phyloP scores from a whole-genome alignment of 2,113 vertebrate genomes.

The Lota lota region DNA sequence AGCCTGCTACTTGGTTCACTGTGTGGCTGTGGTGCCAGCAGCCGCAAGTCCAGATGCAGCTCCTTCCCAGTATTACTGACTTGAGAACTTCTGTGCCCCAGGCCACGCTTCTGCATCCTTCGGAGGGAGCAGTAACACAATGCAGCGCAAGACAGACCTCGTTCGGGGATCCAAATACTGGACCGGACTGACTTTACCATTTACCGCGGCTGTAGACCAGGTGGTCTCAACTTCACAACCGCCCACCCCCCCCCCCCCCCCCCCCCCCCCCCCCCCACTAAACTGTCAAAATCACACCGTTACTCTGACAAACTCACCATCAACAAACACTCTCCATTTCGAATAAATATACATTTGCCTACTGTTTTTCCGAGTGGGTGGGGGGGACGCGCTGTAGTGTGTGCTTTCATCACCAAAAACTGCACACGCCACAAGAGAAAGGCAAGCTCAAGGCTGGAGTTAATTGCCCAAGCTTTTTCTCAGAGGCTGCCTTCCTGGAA shows the following conservation, averaged over 20 bases:
- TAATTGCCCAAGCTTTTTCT: conserved; percentile 80
- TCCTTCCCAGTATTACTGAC: too few species aligned
- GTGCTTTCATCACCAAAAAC: too few species aligned
- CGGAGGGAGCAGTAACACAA: conserved; percentile 43
- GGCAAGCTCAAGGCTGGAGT: conserved; percentile 70
- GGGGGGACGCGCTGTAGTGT: too few species aligned
- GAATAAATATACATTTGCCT: too few species aligned
- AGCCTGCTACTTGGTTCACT: too few species aligned
- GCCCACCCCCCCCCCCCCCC: conserved; percentile 38
- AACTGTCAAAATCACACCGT: conserved; percentile 5
- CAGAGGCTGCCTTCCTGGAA: conserved; percentile 75
- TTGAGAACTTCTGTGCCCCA: conserved; percentile 35
- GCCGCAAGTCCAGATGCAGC: not conserved
- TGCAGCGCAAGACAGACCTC: conserved; percentile 40
- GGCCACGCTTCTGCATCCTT: conserved; percentile 73
- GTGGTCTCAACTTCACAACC: conserved; percentile 22
- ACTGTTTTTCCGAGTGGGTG: too few species aligned
- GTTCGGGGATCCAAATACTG: conserved; percentile 61
- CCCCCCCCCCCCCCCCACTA: conserved; percentile 29
- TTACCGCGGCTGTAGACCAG: conserved; percentile 59
- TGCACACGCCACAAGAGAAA: conserved; percentile 33
- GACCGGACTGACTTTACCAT: too few species aligned
- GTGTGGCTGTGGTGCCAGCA: not conserved
- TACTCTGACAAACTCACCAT: too few species aligned
- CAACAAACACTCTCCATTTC: too few species aligned